These are phyloP conservation scores for Odontothrips loti DNA, from an alignment of 2,888 invertebrate genomes.

Conservation along the genomic window DNA sequence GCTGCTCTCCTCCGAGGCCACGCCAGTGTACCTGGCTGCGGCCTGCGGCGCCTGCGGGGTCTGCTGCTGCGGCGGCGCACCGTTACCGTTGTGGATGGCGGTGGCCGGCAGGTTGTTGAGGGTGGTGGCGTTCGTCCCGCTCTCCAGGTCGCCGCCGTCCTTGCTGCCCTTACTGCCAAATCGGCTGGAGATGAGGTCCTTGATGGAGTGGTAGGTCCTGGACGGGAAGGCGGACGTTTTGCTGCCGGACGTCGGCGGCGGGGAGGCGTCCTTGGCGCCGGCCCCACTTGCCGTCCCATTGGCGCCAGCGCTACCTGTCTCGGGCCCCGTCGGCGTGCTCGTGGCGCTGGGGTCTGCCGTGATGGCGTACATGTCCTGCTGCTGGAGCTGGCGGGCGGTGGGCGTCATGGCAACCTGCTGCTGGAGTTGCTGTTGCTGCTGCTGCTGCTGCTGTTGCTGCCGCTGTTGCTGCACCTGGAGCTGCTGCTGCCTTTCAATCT, in stretches of 20 bases:
- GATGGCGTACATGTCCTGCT: conserved; percentile 25
- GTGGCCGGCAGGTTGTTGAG: conserved; percentile 34
- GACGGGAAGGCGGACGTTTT: conserved; percentile 37
- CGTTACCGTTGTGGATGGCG: conserved; percentile 32
- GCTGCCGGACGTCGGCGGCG: neutral
- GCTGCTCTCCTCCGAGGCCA: neutral
- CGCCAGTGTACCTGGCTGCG: neutral
- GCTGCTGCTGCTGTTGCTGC: conserved; percentile 25
- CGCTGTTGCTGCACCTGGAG: neutral
- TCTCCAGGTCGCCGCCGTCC: conserved; percentile 17
- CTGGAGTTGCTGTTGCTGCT: conserved; percentile 16
- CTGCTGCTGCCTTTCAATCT: conserved; percentile 25
- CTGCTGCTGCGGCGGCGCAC: neutral
- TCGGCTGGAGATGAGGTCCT: conserved; percentile 76
- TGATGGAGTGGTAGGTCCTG: conserved; percentile 73
- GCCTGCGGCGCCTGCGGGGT: conserved; percentile 1
- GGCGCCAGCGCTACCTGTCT: conserved; percentile 59
- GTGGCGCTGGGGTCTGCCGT: conserved; percentile 43
- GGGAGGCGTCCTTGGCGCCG: conserved; percentile 44
- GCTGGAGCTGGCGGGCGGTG: neutral
- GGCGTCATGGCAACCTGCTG: neutral
- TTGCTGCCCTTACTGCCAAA: conserved; percentile 59
- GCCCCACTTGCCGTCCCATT: conserved; percentile 56
- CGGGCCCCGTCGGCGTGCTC: conserved; percentile 53
- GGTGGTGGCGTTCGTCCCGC: conserved; percentile 29